Conservation (phyloP, 2,113 vertebrate species). For the Tychaedon coryphoeus region DNA sequence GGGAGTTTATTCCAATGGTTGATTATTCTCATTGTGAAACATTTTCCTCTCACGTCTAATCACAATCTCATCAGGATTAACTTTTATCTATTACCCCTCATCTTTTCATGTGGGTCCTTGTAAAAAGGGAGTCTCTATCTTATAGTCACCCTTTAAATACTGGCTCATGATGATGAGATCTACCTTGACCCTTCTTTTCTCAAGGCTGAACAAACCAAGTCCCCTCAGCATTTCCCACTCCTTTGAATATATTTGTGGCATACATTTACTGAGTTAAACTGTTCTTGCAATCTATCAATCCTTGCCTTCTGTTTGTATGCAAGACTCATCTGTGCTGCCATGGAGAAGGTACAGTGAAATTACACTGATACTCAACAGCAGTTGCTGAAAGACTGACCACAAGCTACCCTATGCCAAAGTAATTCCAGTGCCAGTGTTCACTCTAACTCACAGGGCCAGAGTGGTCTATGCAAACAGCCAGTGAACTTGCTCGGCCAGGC, state of each 20-base stretch:
- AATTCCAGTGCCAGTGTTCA: not conserved
- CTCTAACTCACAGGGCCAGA: not conserved
- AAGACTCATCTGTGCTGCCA: rapidly evolving
- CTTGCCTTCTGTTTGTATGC: not conserved
- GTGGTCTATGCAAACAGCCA: not conserved
- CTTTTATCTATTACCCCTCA: not conserved
- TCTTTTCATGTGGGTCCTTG: not conserved
- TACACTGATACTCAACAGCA: not conserved
- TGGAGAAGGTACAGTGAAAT: not conserved
- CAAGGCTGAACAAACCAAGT: not conserved
- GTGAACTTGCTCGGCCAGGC: not conserved
- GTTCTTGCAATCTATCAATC: not conserved
- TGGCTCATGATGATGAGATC: not conserved
- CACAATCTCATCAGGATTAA: not conserved
- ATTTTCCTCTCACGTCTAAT: not conserved
- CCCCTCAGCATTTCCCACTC: not conserved
- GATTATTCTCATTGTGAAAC: not conserved
- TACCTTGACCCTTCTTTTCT: not conserved
- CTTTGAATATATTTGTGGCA: not conserved
- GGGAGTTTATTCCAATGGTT: not conserved
- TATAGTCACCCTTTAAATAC: not conserved
- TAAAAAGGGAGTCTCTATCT: not conserved
- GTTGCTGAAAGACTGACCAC: rapidly evolving
- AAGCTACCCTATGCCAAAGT: not conserved
- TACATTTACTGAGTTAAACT: not conserved